Base-by-base conservation (phyloP, 2,888 invertebrate genomes). In the Volucella bombylans region DNA sequence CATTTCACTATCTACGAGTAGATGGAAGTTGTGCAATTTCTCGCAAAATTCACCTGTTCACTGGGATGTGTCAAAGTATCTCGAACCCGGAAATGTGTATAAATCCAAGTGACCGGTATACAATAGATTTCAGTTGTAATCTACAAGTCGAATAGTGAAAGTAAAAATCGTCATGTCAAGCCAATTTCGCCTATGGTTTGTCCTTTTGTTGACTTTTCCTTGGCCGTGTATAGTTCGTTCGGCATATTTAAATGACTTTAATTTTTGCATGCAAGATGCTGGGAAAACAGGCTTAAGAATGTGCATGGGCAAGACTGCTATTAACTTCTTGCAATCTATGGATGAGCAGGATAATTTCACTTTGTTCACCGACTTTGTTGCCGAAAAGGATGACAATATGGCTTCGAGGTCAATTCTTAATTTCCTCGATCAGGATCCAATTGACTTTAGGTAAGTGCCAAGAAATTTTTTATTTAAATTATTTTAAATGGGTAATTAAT, bases 401-500 rank as follows among this genome's bases (percentile, higher is more conserved):
- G 93, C 94, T 62, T 94, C 94, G 12, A 93, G 96, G 67, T 94
- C 95, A 80, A 92, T 94, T 78, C 93, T 94, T 64, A 94, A 94
- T 89, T 94, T 95, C 82, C 92, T 95, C 86, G 95, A 96, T 88
- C 94, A 94, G 83, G 95, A 96, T 92, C 96, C 96, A 0, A 94
- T 94, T 89, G 95, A 95, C 92, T 94, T 95, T 82, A 93, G 95
- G 93, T 95, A 64, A 69, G 72, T 80, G 31, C 55, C 11, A 62
- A 50, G 6, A 2, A 10, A 4, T 31, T 1, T 31, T 31, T 31
- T 1, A 31, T 31, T 31, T 31, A 4, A 31, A 31, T 31, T 31
- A 6, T 31, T 31, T 31, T 1, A 31, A 6, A 31, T 31, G 6
- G 6, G 31, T 31, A 6, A 31, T 31, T 2, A 6, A 6, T 4